Conservation (phyloP, 2,113 vertebrate genomes). For the Tachysurus vachellii region DNA sequence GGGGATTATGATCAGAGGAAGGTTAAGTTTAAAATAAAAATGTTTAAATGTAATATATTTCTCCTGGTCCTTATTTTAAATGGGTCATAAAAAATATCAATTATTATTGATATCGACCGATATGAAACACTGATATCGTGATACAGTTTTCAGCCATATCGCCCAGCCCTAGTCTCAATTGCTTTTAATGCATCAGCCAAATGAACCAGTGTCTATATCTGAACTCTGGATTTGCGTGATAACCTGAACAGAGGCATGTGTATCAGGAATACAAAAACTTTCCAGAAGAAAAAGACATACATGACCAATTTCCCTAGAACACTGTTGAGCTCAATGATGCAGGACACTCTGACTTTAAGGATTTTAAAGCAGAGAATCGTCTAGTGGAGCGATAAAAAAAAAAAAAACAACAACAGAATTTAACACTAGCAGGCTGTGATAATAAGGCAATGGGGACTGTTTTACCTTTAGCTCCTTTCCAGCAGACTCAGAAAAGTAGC, state of each 20-base stretch:
- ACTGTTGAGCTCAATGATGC: neutral
- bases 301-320: neutral
- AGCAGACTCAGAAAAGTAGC: neutral
- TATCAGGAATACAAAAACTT: neutral
- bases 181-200: neutral
- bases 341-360: neutral
- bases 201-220: constrained; percentile 26
- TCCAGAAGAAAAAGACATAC: neutral
- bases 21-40: too few relatives aligned
- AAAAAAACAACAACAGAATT: neutral
- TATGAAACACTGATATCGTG: too few relatives aligned
- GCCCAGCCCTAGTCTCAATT: too few relatives aligned
- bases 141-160: too few relatives aligned
- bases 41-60: too few relatives aligned
- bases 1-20: too few relatives aligned
- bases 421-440: constrained; percentile 1
- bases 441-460: neutral
- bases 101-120: too few relatives aligned
- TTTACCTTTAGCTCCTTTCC: neutral
- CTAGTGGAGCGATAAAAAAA: neutral
- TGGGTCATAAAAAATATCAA: too few relatives aligned
- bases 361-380: neutral
- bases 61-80: too few relatives aligned
- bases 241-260: constrained; percentile 39
- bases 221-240: constrained; percentile 52